Evolutionary conservation across 2,888 invertebrate genomes (phyloP).

Genomic region (Tetheella fluctuosa): DNA sequence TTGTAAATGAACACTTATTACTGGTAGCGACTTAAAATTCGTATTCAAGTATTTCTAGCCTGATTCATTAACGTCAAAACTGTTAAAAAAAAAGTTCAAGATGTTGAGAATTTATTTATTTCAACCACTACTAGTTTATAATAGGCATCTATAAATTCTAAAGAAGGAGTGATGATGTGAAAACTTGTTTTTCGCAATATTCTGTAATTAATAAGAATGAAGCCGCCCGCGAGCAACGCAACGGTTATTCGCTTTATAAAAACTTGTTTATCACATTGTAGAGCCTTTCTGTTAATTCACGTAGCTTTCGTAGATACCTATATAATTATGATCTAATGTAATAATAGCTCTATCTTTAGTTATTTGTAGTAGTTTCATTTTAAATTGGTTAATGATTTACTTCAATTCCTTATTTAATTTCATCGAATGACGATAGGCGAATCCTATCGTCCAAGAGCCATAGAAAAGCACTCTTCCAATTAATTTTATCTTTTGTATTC

Average conservation of each 20-base stretch:
- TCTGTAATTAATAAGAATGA: slow-evolving; percentile 7
- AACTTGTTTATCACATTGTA: slow-evolving; percentile 5
- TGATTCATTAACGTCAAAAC: neutral
- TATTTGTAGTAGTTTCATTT: neutral
- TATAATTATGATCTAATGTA: slow-evolving; percentile 1
- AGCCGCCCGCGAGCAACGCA: slow-evolving; percentile 6
- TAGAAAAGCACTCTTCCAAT: neutral
- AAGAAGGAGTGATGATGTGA: slow-evolving; percentile 6
- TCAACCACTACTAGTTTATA: neutral
- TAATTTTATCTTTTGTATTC: too few species aligned
- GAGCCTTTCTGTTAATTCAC: slow-evolving; percentile 4
- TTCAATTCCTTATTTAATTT: neutral
- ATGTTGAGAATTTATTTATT: neutral
- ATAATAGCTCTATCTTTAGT: slow-evolving; percentile 4
- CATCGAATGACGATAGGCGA: neutral
- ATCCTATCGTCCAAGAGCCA: neutral
- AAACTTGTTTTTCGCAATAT: slow-evolving; percentile 9
- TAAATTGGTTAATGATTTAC: too few species aligned
- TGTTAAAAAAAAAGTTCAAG: neutral
- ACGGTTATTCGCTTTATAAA: slow-evolving; percentile 8
- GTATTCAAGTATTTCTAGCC: neutral
- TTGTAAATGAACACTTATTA: neutral
- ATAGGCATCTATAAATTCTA: neutral
- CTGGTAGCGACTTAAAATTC: neutral
- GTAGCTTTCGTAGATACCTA: neutral